phyloP scores from a whole-genome alignment of 1,140 invertebrate species.

The Drosophila bifasciata region DNA sequence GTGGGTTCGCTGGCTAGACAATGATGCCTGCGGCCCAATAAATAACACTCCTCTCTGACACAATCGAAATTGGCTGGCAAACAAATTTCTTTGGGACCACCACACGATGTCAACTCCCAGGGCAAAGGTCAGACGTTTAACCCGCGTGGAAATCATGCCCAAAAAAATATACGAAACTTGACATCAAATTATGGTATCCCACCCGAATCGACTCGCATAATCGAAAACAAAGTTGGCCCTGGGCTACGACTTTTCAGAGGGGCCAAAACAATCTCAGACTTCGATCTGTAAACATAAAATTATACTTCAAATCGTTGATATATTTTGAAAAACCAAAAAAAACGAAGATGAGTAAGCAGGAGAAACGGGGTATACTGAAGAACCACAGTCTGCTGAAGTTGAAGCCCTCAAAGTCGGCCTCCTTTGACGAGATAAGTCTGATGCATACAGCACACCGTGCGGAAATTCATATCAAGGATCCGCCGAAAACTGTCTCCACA shows the following conservation, averaged over 20 bases:
- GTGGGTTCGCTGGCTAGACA: conserved; percentile 60
- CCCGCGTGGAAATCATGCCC: conserved; percentile 21
- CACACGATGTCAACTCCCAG: conserved; percentile 20
- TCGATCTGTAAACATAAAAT: too few relatives aligned
- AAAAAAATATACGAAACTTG: conserved; percentile 50
- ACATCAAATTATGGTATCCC: conserved; percentile 69
- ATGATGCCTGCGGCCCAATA: conserved; percentile 60
- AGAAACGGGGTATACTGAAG: conserved; percentile 1
- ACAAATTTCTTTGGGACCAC: conserved; percentile 55
- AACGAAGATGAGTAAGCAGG: too few relatives aligned
- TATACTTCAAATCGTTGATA: neutral
- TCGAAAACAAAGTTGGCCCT: conserved; percentile 16
- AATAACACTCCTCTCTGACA: conserved; percentile 72
- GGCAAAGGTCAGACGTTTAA: conserved; percentile 65
- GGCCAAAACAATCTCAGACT: neutral
- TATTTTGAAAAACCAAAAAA: neutral
- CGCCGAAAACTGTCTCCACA: conserved; percentile 14
- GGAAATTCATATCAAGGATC: conserved; percentile 87
- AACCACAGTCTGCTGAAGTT: too few relatives aligned
- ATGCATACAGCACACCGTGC: neutral
- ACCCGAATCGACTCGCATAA: conserved; percentile 20
- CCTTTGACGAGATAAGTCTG: conserved; percentile 15
- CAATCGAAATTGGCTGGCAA: conserved; percentile 77
- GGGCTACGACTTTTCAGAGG: neutral
- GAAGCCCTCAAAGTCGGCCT: neutral